These are phyloP conservation scores for Rhynchopsitta pachyrhyncha DNA, from an alignment of 2,113 vertebrate species.

Conservation along the genomic window DNA sequence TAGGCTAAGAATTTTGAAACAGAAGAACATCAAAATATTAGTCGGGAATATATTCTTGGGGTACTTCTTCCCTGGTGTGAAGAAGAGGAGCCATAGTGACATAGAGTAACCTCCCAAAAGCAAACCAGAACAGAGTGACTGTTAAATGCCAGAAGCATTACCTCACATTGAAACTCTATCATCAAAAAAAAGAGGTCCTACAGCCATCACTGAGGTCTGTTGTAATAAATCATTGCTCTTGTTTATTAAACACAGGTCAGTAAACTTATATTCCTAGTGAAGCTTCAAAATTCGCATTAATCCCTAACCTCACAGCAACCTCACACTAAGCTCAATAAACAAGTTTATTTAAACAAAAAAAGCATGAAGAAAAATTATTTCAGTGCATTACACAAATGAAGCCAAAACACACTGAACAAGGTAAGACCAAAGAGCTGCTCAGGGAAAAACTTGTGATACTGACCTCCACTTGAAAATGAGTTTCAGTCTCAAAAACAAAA, in stretches of 20 bases:
- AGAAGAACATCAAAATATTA: slow-evolving; percentile 34
- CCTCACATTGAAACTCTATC: slow-evolving; percentile 13
- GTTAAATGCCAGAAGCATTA: slow-evolving; percentile 38
- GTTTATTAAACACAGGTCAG: slow-evolving; percentile 56
- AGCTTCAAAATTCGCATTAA: not conserved
- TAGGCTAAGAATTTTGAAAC: slow-evolving; percentile 28
- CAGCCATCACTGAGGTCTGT: not conserved
- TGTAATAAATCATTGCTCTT: slow-evolving; percentile 59
- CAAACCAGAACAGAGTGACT: not conserved
- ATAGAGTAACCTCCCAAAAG: slow-evolving; percentile 29
- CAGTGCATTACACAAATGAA: not conserved
- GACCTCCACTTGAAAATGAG: not conserved
- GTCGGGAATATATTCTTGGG: slow-evolving; percentile 29
- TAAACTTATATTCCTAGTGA: slow-evolving; percentile 15
- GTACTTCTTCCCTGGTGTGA: not conserved
- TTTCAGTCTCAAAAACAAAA: not conserved
- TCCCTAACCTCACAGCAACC: not conserved
- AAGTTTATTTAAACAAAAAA: slow-evolving; percentile 4
- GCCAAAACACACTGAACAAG: not conserved
- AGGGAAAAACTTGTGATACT: not conserved
- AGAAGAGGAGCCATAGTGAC: not conserved
- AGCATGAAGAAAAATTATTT: not conserved
- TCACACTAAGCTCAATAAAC: not conserved
- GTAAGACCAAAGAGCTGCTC: not conserved
- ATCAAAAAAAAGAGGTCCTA: slow-evolving; percentile 24